Percentiles rank a stretch among this genome's conserved stretches.
Evolutionary conservation across 2,113 vertebrate species (phyloP).

Genomic region (Myrmophylax atrothorax): DNA sequence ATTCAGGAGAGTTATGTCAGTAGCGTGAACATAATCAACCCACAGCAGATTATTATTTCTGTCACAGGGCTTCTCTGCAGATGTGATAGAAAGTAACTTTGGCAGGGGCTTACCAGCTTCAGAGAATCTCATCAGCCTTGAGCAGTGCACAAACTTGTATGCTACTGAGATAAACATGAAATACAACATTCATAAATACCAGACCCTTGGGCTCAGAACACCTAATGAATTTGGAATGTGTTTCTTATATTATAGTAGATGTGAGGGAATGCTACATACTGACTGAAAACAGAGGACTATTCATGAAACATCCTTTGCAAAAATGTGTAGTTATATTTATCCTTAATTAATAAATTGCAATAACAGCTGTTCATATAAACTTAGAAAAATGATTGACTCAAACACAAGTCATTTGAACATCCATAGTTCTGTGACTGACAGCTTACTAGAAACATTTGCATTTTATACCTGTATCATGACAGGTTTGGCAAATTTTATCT

Average conservation of each 20-base stretch:
- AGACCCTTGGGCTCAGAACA: constrained; percentile 30
- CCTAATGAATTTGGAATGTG: constrained; percentile 18
- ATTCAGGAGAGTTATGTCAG: constrained; percentile 49
- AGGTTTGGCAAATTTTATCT: not conserved
- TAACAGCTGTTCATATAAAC: not conserved
- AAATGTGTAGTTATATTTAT: not conserved
- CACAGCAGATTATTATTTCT: constrained; percentile 56
- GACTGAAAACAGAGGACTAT: not conserved
- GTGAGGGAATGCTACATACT: not conserved
- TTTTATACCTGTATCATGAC: not conserved
- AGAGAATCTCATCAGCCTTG: constrained; percentile 46
- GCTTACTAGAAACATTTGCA: not conserved
- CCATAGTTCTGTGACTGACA: not conserved
- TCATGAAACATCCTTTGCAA: not conserved
- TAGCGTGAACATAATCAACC: not conserved
- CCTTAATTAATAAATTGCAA: not conserved
- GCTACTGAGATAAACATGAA: constrained; percentile 62
- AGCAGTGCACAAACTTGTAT: constrained; percentile 8
- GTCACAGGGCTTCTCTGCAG: constrained; percentile 37
- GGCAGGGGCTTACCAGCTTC: not conserved
- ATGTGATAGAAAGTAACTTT: constrained; percentile 44
- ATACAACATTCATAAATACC: constrained; percentile 54
- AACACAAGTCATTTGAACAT: not conserved
- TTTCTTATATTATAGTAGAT: not conserved
- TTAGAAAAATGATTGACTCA: not conserved